Evolutionary conservation across 2,888 invertebrate genomes (phyloP).

Genomic region (Myopa testacea): DNA sequence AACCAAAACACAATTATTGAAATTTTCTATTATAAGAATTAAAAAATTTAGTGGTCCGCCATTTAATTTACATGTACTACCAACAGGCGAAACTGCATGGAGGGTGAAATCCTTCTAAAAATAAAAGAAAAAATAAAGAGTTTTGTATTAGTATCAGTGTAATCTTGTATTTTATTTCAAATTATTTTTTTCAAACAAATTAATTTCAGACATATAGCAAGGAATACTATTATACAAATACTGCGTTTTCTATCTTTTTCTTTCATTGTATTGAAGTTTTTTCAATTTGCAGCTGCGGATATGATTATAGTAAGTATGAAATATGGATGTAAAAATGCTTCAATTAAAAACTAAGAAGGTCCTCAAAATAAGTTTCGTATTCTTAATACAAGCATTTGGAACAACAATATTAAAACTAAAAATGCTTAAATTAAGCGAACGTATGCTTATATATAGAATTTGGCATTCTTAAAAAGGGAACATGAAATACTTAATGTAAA

Average conservation of each 20-base stretch:
- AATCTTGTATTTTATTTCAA: too few species aligned
- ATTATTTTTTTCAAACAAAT: too few species aligned
- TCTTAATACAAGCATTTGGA: too few species aligned
- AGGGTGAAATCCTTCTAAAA: not conserved
- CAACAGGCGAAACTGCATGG: not conserved
- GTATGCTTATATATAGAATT: not conserved
- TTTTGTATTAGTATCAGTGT: not conserved
- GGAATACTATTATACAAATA: too few species aligned
- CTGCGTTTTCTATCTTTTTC: not conserved
- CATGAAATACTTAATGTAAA: not conserved
- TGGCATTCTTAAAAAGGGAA: not conserved
- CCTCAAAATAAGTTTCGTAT: too few species aligned
- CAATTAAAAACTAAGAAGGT: too few species aligned
- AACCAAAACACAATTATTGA: not conserved
- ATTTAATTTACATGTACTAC: not conserved
- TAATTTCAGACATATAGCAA: too few species aligned
- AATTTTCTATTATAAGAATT: conserved; percentile 1
- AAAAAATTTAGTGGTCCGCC: not conserved
- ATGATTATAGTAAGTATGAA: not conserved
- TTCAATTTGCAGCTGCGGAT: not conserved
- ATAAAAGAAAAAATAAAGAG: not conserved
- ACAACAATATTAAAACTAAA: not conserved
- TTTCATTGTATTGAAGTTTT: not conserved
- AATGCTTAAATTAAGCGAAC: not conserved
- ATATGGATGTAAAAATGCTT: not conserved